Percentiles rank a stretch among this genome's conserved stretches.
These are phyloP conservation scores for Lepidothrix coronata DNA, from an alignment of 2,113 vertebrate genomes.

Conservation along the genomic window DNA sequence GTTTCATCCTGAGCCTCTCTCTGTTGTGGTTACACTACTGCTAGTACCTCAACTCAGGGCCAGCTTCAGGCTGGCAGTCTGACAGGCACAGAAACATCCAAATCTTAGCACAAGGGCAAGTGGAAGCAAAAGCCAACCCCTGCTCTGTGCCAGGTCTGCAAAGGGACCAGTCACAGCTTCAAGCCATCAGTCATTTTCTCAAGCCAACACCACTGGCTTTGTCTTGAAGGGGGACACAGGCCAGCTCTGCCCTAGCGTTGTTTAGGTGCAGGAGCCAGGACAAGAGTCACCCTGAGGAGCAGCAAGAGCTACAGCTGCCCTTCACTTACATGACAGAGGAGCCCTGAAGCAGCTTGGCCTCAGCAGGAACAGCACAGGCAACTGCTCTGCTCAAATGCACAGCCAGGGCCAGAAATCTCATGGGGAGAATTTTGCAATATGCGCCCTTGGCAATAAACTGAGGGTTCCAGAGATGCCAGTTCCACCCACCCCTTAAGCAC, in stretches of 20 bases:
- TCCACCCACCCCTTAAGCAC: background rate
- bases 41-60: background rate
- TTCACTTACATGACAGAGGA: background rate
- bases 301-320: background rate
- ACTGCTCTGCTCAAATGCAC: background rate
- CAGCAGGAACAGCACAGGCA: background rate
- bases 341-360: background rate
- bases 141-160: background rate
- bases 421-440: background rate
- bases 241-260: background rate
- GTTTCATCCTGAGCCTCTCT: slow-evolving; percentile 15
- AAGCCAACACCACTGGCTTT: background rate
- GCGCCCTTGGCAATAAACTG: background rate
- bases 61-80: background rate
- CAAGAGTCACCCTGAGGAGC: background rate
- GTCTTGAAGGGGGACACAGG: background rate
- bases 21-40: slow-evolving; percentile 20
- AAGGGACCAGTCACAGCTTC: background rate
- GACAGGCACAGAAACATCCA: background rate
- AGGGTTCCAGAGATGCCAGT: background rate
- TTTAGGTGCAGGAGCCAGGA: background rate
- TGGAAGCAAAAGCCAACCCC: background rate
- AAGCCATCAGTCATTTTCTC: background rate
- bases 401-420: background rate
- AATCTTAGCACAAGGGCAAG: background rate